Evolutionary conservation across 2,113 vertebrate genomes (phyloP), one percentile per base, ranked within the genome.

Genomic region (Chascanopsetta lugubris): DNA sequence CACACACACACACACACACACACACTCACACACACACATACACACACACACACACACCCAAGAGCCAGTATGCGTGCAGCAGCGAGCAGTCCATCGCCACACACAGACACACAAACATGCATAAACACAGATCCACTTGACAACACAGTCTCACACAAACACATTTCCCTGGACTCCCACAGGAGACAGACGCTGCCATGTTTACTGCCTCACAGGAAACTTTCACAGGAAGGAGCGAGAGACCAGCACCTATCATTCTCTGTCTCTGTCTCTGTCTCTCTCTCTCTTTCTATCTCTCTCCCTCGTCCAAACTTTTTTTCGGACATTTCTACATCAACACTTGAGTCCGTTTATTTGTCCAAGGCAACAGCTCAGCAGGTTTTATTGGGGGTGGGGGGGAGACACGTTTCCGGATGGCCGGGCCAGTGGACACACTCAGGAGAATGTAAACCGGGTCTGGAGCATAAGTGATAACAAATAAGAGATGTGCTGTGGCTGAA

Each of bases 141-240:
- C 93, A 71, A 72, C 71, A 40, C 75, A 49, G 80, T 62, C 72
- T 70, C 72, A 43, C 84, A 87, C 72, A 78, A 70, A 78, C 72
- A 68, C 79, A 54, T 83, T 79, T 84, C 64, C 75, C 69, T 57
- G 0, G 17, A 65, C 64, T 85, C 88, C 87, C 87, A 77, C 74
- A 69, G 88, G 77, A 93, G 92, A 94, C 94, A 93, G 92, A 92
- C 93, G 90, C 93, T 83, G 88, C 85, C 91, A 92, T 96, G 95
- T 96, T 97, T 96, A 96, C 95, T 90, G 90, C 87, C 93, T 93
- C 90, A 75, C 93, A 91, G 93, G 94, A 97, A 95, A 95, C 89
- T 84, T 94, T 92, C 90, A 80, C 93, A 84, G 94, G 90, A 88
- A 82, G 74, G 54, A 84, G 85, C 22, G 81, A 85, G 56, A 78